Conservation (phyloP, 2,113 vertebrate species). For the Brevimyrus niger region DNA sequence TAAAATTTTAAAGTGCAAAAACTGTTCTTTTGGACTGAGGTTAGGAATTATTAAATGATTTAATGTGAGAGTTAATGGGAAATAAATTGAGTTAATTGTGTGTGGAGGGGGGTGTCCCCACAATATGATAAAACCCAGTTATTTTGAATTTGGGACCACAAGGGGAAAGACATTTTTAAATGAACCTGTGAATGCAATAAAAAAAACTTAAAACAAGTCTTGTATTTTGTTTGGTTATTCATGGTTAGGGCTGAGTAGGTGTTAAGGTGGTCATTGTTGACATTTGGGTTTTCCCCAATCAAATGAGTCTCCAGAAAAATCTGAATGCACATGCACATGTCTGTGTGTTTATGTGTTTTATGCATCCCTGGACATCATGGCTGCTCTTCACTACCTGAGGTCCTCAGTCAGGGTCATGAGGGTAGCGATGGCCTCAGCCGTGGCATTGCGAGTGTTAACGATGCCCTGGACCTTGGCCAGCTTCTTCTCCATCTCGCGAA, state of each 20-base stretch:
- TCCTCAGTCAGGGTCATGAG: slow-evolving; percentile 74
- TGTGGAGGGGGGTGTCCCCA: background rate
- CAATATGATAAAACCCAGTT: background rate
- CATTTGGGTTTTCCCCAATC: background rate
- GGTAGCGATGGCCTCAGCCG: slow-evolving; percentile 55
- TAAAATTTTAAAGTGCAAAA: background rate
- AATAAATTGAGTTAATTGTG: background rate
- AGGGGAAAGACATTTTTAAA: too few relatives aligned
- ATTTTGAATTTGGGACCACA: too few relatives aligned
- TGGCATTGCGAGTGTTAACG: slow-evolving; percentile 75
- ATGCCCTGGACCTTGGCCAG: slow-evolving; percentile 67
- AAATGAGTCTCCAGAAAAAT: too few relatives aligned
- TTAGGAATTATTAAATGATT: background rate
- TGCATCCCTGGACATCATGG: background rate
- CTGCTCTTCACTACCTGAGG: slow-evolving; percentile 66
- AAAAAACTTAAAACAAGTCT: background rate
- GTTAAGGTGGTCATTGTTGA: too few relatives aligned
- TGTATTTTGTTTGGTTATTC: background rate
- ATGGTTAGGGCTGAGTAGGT: too few relatives aligned
- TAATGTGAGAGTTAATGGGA: background rate
- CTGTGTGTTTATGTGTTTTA: background rate
- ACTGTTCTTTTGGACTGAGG: background rate
- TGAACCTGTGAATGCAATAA: too few relatives aligned
- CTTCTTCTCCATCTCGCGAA: slow-evolving; percentile 73
- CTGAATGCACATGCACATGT: too few relatives aligned